These are phyloP conservation scores for Scalopus aquaticus DNA, from an alignment of 2,113 vertebrate genomes.

Conservation along the genomic window DNA sequence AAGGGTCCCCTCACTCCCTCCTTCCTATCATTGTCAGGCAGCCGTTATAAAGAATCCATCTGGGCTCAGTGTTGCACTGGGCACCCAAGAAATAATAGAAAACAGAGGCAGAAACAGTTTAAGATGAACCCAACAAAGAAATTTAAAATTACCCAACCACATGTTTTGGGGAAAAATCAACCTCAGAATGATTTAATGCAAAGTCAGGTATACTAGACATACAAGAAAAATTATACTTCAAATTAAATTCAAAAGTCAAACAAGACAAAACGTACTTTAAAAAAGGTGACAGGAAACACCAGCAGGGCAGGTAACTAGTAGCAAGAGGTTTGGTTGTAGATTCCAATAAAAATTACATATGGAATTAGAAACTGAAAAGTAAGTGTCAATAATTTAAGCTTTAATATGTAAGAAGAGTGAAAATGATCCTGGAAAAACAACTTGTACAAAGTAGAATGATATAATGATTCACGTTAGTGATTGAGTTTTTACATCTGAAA, in stretches of 20 bases:
- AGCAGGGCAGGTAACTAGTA: slow-evolving; percentile 51
- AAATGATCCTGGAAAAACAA: slow-evolving; percentile 71
- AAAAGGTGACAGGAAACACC: slow-evolving; percentile 48
- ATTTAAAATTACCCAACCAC: slow-evolving; percentile 64
- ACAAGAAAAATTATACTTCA: slow-evolving; percentile 68
- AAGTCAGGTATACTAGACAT: slow-evolving; percentile 73
- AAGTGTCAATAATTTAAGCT: slow-evolving; percentile 57
- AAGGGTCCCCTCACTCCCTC: slow-evolving; percentile 37
- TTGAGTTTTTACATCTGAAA: slow-evolving; percentile 33
- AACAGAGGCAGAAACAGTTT: slow-evolving; percentile 57
- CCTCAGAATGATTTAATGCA: slow-evolving; percentile 75
- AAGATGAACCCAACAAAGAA: slow-evolving; percentile 23
- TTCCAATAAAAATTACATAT: slow-evolving; percentile 57
- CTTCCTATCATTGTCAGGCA: slow-evolving; percentile 73
- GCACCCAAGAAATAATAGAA: slow-evolving; percentile 77
- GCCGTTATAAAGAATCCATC: slow-evolving; percentile 69
- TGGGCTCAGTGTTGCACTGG: slow-evolving; percentile 54
- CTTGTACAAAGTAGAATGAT: no score
- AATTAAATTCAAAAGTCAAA: slow-evolving; percentile 9
- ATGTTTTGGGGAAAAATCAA: slow-evolving; percentile 26
- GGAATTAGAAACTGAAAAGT: slow-evolving; percentile 70
- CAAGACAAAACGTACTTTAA: neutral
- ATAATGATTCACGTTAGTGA: neutral
- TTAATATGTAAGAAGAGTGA: slow-evolving; percentile 44
- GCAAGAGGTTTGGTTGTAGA: slow-evolving; percentile 61